Conservation (phyloP, 1,140 invertebrate species). For the Bombus haemorrhoidalis region DNA sequence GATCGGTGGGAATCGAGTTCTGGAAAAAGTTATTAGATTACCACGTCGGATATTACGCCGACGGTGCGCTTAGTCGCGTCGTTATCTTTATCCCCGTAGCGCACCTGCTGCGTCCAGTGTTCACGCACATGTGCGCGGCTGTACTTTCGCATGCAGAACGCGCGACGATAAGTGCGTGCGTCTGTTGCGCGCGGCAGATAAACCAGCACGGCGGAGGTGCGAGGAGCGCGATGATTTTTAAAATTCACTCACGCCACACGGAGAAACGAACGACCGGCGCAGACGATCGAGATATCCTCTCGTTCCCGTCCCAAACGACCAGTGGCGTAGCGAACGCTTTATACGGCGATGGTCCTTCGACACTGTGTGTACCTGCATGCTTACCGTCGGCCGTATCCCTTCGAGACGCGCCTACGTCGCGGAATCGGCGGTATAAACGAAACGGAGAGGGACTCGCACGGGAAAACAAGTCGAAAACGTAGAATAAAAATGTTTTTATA, state of each 20-base stretch:
- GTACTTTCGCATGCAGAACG: conserved; percentile 6
- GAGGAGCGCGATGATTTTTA: conserved; percentile 29
- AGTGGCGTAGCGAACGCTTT: not conserved
- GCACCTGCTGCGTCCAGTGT: conserved; percentile 56
- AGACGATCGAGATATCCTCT: conserved; percentile 24
- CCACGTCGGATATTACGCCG: conserved; percentile 38
- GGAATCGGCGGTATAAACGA: no score
- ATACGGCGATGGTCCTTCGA: not conserved
- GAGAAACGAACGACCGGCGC: conserved; percentile 4
- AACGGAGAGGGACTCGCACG: no score
- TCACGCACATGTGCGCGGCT: conserved; percentile 38
- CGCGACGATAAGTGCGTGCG: conserved; percentile 34
- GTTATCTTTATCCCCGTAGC: conserved; percentile 60
- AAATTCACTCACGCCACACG: not conserved
- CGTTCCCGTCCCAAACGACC: not conserved
- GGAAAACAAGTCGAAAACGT: no score
- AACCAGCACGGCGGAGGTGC: not conserved
- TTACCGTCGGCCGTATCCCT: not conserved
- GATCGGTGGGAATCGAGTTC: conserved; percentile 19
- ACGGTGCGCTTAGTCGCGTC: conserved; percentile 49
- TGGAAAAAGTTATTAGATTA: conserved; percentile 61
- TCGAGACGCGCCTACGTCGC: not conserved
- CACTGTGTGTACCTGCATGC: not conserved
- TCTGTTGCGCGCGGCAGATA: conserved; percentile 17
- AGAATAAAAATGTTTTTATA: no score